phyloP scores from a whole-genome alignment of 2,888 invertebrate species.

The Carpatolechia fugitivella region DNA sequence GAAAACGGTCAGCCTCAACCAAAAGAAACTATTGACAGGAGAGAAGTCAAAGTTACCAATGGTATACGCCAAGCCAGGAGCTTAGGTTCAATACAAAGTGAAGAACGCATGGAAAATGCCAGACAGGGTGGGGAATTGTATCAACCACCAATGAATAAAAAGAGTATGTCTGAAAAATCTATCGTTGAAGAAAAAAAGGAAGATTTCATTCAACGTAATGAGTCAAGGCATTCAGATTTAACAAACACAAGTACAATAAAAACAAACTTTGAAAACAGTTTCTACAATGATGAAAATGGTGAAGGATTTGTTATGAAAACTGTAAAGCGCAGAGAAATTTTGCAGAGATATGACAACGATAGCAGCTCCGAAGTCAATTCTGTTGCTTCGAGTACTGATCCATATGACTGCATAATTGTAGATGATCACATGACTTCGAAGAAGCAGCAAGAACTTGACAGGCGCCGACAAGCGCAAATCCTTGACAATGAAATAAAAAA shows the following conservation, averaged over 20 bases:
- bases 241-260: constrained; percentile 75
- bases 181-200: constrained; percentile 67
- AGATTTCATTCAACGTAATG: constrained; percentile 62
- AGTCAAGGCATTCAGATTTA: constrained; percentile 68
- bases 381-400: constrained; percentile 84
- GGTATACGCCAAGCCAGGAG: constrained; percentile 73
- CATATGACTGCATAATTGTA: constrained; percentile 90
- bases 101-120: constrained; percentile 54
- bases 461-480: constrained; percentile 63
- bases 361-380: constrained; percentile 83
- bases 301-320: constrained; percentile 85
- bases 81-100: constrained; percentile 68
- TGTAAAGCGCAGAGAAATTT: constrained; percentile 85
- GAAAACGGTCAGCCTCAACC: constrained; percentile 51
- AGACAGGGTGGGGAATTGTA: constrained; percentile 49
- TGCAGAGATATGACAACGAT: constrained; percentile 84
- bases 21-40: constrained; percentile 72
- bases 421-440: constrained; percentile 84
- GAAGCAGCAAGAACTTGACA: constrained; percentile 74
- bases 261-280: constrained; percentile 82
- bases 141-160: constrained; percentile 59
- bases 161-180: constrained; percentile 68
- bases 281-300: constrained; percentile 82
- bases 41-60: constrained; percentile 60
- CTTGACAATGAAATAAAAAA: constrained; percentile 62